Evolutionary conservation across 1,140 invertebrate species (phyloP).

Genomic region (Rhagoletis zephyria): DNA sequence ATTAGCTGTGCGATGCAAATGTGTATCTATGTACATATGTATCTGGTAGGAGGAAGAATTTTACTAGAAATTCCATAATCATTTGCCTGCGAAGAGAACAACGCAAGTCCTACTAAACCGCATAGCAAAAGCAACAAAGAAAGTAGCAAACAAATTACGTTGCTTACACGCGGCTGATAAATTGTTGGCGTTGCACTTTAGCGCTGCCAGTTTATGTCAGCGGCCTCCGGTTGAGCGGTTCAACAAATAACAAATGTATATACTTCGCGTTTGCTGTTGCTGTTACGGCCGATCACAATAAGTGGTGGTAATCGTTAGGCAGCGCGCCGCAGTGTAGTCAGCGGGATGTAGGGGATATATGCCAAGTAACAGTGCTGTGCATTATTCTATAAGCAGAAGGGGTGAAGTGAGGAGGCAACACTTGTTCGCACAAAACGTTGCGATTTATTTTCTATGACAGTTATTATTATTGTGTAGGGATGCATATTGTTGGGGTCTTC

Average conservation of each 20-base stretch:
- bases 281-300: slow-evolving; percentile 25
- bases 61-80: not conserved
- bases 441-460: slow-evolving; percentile 28
- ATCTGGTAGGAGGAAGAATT: not conserved
- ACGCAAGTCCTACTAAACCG: not conserved
- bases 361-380: too few species aligned
- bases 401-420: not conserved
- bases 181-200: slow-evolving; percentile 38
- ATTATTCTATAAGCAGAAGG: too few species aligned
- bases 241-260: slow-evolving; percentile 16
- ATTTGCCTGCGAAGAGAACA: not conserved
- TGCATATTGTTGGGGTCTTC: not conserved
- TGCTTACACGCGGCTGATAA: slow-evolving; percentile 26
- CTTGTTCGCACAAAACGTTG: slow-evolving; percentile 20
- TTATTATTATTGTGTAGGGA: not conserved
- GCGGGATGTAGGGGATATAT: too few species aligned
- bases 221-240: slow-evolving; percentile 9
- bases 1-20: slow-evolving; percentile 23
- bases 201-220: slow-evolving; percentile 41
- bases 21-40: too few species aligned
- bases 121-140: not conserved
- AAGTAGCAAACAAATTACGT: not conserved
- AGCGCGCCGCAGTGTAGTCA: not conserved
- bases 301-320: not conserved
- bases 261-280: not conserved